Base-by-base conservation (phyloP, 23 tunicate species). In the Ascidia mentula region DNA sequence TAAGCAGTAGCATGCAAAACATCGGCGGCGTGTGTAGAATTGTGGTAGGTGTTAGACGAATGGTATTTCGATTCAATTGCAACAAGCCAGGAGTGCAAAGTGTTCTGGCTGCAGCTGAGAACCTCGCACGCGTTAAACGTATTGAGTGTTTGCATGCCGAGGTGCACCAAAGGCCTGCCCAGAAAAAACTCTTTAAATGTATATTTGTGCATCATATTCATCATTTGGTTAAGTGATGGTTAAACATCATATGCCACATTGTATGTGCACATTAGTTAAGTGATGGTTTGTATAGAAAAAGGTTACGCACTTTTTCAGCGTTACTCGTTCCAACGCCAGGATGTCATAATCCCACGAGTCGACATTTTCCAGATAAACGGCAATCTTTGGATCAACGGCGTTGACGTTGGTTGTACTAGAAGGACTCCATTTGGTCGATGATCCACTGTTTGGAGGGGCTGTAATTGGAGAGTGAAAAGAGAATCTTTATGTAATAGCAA, bases 1-100 rank as follows among this genome's bases (percentile, higher is more conserved):
- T 85, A 90, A 40, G 95, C 95, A 18, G 95, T 90, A 26, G 95
- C 95, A 46, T 90, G 89, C 26, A 89, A 59, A 18, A 89, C 94
- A 34, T 89, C 94, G 36, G 94, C 94, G 0, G 94, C 94, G 61
- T 89, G 94, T 0, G 94, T 89, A 24, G 94, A 89, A 46, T 89
- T 89, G 84, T 89, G 94, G 88, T 89, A 89, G 45, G 84, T 72
- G 80, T 89, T 89, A 45, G 69, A 28, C 59, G 94, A 39, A 69
- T 73, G 94, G 59, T 89, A 89, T 26, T 84, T 78, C 33, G 75
- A 18, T 59, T 89, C 94, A 34, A 89, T 79, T 9, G 77, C 80
- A 18, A 72, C 76, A 34, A 89, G 88, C 94, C 94, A 89, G 37
- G 84, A 18, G 76, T 84, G 84, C 72, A 89, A 53, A 22, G 94